These are phyloP conservation scores for Cnemophilus loriae DNA, from an alignment of 2,113 vertebrate genomes.

Conservation along the genomic window DNA sequence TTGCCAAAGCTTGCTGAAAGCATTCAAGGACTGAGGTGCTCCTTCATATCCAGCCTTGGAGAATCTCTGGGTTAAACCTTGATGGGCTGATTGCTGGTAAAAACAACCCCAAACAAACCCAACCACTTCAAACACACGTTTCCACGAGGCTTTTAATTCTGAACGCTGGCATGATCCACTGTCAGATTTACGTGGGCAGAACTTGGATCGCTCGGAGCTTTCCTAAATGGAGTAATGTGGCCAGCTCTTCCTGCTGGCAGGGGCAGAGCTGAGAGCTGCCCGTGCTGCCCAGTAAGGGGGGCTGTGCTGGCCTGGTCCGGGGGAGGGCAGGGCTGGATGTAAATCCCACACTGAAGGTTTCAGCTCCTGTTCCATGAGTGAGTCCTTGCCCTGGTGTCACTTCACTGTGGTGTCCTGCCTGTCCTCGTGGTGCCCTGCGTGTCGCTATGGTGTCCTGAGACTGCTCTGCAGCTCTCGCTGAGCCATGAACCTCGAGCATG, in stretches of 20 bases:
- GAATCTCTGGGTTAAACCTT: not conserved
- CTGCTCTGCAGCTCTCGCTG: not conserved
- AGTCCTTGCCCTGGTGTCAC: not conserved
- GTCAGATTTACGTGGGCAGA: accelerated
- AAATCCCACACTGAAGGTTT: not conserved
- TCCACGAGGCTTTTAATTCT: not conserved
- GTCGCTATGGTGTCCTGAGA: not conserved
- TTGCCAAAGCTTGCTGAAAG: not conserved
- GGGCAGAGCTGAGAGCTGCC: not conserved
- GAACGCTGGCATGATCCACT: accelerated
- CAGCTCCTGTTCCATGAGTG: not conserved
- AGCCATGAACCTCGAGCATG: not conserved
- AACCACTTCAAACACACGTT: not conserved
- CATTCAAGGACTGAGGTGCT: accelerated
- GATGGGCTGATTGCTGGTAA: not conserved
- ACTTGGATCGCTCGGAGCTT: not conserved
- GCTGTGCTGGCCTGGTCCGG: not conserved
- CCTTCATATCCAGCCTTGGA: not conserved
- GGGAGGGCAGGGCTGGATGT: not conserved
- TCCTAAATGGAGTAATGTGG: accelerated
- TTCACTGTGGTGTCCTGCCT: not conserved
- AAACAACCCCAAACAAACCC: not conserved
- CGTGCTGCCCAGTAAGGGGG: accelerated
- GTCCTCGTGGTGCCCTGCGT: not conserved
- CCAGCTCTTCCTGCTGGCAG: not conserved